Evolutionary conservation across 2,113 vertebrate species (phyloP), one percentile per base, ranked within the genome.

Genomic region (Accipiter virgatus): DNA sequence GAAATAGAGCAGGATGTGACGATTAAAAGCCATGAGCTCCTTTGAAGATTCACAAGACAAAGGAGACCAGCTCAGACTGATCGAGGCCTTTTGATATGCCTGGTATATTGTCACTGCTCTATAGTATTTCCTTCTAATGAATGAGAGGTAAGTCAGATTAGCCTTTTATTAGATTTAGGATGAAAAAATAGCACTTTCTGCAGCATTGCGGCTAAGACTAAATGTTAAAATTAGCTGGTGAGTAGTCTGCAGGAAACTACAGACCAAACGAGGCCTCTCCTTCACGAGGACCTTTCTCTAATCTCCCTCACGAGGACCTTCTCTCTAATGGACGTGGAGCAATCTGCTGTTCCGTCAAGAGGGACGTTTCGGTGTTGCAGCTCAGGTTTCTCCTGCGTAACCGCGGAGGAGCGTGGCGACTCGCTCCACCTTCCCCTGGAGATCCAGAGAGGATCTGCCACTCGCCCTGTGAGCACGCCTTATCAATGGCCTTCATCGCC

Each of bases 341-440:
- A 81, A 34, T n/a, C 16, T 68, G 40, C 53, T 75, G 16, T 52
- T 55, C 47, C n/a, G 27, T 11, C 63, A 42, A 29, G 86, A 56
- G 26, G 40, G 21, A 3, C 6, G 2, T 48, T 81, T 36, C 48
- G 71, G 47, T 73, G 31, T 11, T 22, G 56, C 5, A 59, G 38
- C 52, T 88, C 52, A n/a, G 22, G 6, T 71, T 81, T 81, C 71
- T 93, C 68, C 65, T 22, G 22, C 20, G 2, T 7, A 20, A 13
- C 40, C 5, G 0, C 8, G 7, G 5, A 34, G 31, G 55, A 74
- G 5, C 0, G 8, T 15, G 50, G 16, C 0, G 0, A 13, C 55
- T 23, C 17, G 1, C 7, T 22, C 29, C 61, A 65, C 71, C n/a
- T 74, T 81, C 32, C 42, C 48, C 56, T 6, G 40, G 48, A 73